Evolutionary conservation across 2,888 invertebrate genomes (phyloP), one percentile per base, ranked within the genome.

Genomic region (Polyommatus iphigenia): DNA sequence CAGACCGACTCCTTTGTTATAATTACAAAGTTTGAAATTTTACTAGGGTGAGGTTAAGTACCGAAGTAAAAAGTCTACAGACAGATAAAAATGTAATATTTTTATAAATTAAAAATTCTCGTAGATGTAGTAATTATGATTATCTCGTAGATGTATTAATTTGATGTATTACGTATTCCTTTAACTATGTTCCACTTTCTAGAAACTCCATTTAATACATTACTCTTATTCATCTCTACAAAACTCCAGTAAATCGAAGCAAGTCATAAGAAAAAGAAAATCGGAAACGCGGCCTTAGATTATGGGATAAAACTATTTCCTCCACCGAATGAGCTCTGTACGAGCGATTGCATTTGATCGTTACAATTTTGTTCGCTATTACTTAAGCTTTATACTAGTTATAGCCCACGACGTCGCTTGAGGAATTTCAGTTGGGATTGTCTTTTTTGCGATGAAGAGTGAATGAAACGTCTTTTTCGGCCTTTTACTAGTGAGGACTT

Each of bases 271-370:
- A 62, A 24, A 24, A 24, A 59, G 13, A 24, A 67, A 67, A 32
- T 67, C 67, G 67, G 67, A 67, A 67, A 15, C 29, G 4, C 29
- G 18, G 29, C 67, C 29, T 29, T 5, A 67, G 67, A 67, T 67
- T 67, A 67, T 67, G 67, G 67, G 18, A 67, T 67, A 67, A 67
- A 67, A 67, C 67, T 67, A 67, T 32, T 67, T 67, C 29, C 67
- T 67, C 29, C 18, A 6, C 29, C 67, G 29, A 67, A 67, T 15
- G 67, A 67, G 67, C 67, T 67, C 67, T 15, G 15, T 29, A 67
- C 67, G 67, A 18, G 5, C 67, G 67, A 67, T 67, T 67, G 67
- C 29, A 32, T 67, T 67, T 24, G 67, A 32, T 67, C 67, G 67
- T 67, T 32, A 67, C 67, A 67, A 67, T 67, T 67, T 67, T 32